Conservation (phyloP, 2,113 vertebrate genomes). For the Platysteira castanea region DNA sequence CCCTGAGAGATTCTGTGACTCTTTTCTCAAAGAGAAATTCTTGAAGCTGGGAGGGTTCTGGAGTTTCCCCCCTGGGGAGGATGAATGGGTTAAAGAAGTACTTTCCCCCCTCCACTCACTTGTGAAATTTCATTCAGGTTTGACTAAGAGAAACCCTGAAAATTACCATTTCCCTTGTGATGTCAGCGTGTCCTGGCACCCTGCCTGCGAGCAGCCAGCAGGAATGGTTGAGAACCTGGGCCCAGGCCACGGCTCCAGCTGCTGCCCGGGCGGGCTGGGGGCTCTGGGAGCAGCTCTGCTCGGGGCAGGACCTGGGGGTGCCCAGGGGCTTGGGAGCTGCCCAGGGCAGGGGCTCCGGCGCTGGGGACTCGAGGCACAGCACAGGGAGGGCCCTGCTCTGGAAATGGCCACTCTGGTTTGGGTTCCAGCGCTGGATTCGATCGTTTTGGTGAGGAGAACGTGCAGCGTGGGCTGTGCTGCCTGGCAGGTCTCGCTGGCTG, state of each 20-base stretch:
- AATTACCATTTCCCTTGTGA: conserved; percentile 4
- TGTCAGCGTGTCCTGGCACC: background rate
- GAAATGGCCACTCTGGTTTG: background rate
- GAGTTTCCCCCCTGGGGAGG: background rate
- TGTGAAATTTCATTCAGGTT: conserved; percentile 36
- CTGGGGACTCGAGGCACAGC: fast-evolving
- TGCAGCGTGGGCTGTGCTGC: background rate
- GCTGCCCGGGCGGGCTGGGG: background rate
- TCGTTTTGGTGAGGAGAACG: fast-evolving
- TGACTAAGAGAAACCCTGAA: conserved; percentile 33
- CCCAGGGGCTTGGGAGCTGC: background rate
- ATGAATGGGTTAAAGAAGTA: background rate
- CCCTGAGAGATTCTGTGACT: background rate
- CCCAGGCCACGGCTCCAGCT: background rate
- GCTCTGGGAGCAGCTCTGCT: fast-evolving
- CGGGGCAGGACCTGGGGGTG: background rate
- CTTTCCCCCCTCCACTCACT: background rate
- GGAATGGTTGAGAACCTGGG: background rate
- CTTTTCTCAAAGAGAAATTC: background rate
- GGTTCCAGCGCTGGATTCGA: fast-evolving
- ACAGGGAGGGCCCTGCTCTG: background rate
- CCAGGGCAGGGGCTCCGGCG: fast-evolving
- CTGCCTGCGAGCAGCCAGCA: background rate
- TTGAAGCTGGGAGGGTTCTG: background rate
- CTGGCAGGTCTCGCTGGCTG: fast-evolving